Percentiles rank a stretch among this genome's conserved stretches.
Evolutionary conservation across 2,113 vertebrate species (phyloP).

Genomic region (Paraplagusia blochii): DNA sequence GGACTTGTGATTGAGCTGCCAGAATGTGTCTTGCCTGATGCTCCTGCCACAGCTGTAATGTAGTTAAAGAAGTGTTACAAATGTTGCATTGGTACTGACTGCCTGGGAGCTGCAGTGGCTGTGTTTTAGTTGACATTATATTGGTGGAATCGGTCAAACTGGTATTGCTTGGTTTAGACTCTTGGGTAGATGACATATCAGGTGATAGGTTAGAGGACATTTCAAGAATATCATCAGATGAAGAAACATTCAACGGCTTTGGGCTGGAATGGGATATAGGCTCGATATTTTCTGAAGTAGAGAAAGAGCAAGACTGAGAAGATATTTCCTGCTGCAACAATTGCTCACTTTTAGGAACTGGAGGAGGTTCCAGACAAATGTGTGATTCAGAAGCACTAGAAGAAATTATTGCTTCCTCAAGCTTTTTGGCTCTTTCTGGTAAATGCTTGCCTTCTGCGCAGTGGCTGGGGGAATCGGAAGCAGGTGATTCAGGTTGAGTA

Average conservation of each 20-base stretch:
- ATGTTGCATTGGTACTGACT: conserved; percentile 95
- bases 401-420: conserved; percentile 35
- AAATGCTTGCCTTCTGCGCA: conserved; percentile 67
- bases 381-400: conserved; percentile 27
- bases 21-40: conserved; percentile 96
- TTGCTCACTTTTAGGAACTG: conserved; percentile 14
- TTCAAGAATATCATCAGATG: conserved; percentile 67
- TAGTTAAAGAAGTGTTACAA: conserved; percentile 89
- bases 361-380: conserved; percentile 27
- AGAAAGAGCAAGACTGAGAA: conserved; percentile 67
- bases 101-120: conserved; percentile 77
- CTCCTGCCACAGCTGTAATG: conserved; percentile 97
- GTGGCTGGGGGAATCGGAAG: conserved; percentile 79
- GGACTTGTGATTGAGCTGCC: conserved; percentile 94
- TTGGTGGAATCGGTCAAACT: conserved; percentile 29
- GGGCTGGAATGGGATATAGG: conserved; percentile 80
- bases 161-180: conserved; percentile 74
- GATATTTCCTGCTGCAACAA: conserved; percentile 44
- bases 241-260: conserved; percentile 69
- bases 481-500: conserved; percentile 70
- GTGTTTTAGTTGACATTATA: conserved; percentile 45
- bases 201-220: conserved; percentile 74
- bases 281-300: conserved; percentile 71
- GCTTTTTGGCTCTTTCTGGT: conserved; percentile 37
- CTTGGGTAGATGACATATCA: conserved; percentile 79